Base-by-base conservation (phyloP, 2,888 invertebrate species). In the Andrena haemorrhoa region DNA sequence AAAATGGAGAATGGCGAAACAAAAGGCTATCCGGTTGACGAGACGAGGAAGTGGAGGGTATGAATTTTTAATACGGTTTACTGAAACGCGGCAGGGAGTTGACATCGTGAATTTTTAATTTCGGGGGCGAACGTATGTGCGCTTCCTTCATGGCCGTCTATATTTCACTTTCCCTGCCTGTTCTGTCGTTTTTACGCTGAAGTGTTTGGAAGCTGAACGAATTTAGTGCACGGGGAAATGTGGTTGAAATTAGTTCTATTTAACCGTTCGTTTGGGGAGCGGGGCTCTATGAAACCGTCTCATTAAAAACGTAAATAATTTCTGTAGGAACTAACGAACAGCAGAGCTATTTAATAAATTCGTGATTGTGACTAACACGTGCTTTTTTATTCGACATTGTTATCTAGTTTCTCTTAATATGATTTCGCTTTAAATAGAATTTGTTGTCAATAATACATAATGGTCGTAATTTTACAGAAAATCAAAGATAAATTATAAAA, bases 21-120 rank as follows among this genome's bases (percentile, higher is more conserved):
- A 16, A 60, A 12, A 33, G 41, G 41, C 20, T 29, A 8, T 20
- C n/a, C 35, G 12, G 6, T 1, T 16, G 5, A 65, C 51, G 10
- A 12, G 23, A 10, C n/a, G 16, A 23, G 6, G 64, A 64, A 73
- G 65, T 56, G n/a, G 23, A 61, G 41, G 16, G 41, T n/a, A 41
- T 51, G 23, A 61, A 61, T 78, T 41, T 61, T 77, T 65, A 58
- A 77, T 58, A 58, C 12, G 33, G 49, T 58, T 77, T 16, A 20
- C 64, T 26, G 20, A n/a, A 10, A 26, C 20, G 26, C 10, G 16
- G 12, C 23, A 31, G 7, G 33, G 49, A 20, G 47, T 58, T 58
- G 10, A 26, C 29, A 5, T 20, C 33, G 29, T 31, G 47, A 75
- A 75, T 74, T 51, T 75, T 74, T 76, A 47, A 63, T 75, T 63